A percentile compares a stretch with the other conserved stretches of the same genome.
Conservation (phyloP, 2,797 vertebrate genomes). For the Manis javanica region DNA sequence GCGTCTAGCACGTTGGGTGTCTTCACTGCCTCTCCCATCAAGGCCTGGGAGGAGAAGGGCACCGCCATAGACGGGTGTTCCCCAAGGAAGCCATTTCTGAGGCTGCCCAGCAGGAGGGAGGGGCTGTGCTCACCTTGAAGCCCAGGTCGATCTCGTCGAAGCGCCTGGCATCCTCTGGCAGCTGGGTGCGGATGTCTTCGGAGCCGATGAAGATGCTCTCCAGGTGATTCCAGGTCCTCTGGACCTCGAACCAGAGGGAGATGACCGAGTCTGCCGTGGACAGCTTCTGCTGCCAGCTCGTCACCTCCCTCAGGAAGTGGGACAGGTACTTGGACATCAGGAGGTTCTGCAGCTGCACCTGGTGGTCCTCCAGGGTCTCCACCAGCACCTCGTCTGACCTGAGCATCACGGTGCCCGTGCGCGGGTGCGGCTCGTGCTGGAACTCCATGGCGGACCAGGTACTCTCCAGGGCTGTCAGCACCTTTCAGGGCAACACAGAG, state of each 20-base stretch:
- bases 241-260: conserved; percentile 88
- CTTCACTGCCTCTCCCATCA: conserved; percentile 84
- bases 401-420: conserved; percentile 84
- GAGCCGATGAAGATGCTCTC: conserved; percentile 89
- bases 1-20: conserved; percentile 88
- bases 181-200: conserved; percentile 85
- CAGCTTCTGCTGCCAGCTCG: conserved; percentile 87
- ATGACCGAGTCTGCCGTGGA: conserved; percentile 83
- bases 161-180: conserved; percentile 81
- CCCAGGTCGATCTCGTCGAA: conserved; percentile 84
- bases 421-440: conserved; percentile 79
- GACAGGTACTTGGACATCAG: conserved; percentile 87
- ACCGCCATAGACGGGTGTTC: rapidly evolving
- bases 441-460: conserved; percentile 86
- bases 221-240: conserved; percentile 88
- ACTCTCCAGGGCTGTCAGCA: conserved; percentile 83
- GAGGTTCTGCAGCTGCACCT: conserved; percentile 88
- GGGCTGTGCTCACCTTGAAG: conserved; percentile 81
- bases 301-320: conserved; percentile 86
- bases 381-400: conserved; percentile 83
- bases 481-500: conserved; percentile 51
- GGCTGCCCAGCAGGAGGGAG: neutral
- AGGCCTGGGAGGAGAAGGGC: conserved; percentile 75
- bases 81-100: rapidly evolving
- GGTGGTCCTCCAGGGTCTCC: conserved; percentile 87